Evolutionary conservation across 2,113 vertebrate species (phyloP), one percentile per base, ranked within the genome.

Genomic region (Calypte anna): DNA sequence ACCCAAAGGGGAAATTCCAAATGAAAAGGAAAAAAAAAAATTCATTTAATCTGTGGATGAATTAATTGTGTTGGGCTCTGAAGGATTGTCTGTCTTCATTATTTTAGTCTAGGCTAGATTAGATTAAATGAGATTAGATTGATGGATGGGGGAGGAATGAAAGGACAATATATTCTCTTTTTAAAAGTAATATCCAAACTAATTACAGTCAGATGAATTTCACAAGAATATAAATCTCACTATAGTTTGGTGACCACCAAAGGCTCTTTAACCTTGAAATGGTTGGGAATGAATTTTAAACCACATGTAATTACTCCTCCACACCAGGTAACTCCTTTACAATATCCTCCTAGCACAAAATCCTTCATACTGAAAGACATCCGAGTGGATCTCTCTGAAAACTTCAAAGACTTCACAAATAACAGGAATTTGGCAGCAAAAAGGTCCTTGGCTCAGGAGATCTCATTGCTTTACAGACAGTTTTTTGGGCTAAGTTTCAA

Each of bases 401-500:
- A 86, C 62, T 86, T 95, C 79, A 76, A 94, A 91, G 69, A 50
- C 70, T 50, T 93, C 70, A 66, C 69, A 74, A 77, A 54, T 33
- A 90, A 53, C 90, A 93, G 83, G 72, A 24, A 48, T 36, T 81
- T 96, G 92, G 95, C 94, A 96, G 79, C 30, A 51, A 57, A 87
- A 69, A 22, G 30, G n/a, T 67, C 63, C 53, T 85, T 90, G 93
- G 90, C 90, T 94, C 70, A n/a, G 58, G 72, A 82, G 77, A 30
- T 59, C 31, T 12, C 73, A 10, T 15, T 87, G 76, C 85, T 67
- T 66, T 55, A 76, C 20, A 90, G 70, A 33, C 75, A 19, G 36
- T 88, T 64, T 88, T 61, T 67, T 85, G 85, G 68, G 63, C 63
- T 55, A 69, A 76, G 36, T 83, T 86, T 70, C 74, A 91, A 53